Conservation (phyloP, 2,113 vertebrate species). For the Arothron firmamentum region DNA sequence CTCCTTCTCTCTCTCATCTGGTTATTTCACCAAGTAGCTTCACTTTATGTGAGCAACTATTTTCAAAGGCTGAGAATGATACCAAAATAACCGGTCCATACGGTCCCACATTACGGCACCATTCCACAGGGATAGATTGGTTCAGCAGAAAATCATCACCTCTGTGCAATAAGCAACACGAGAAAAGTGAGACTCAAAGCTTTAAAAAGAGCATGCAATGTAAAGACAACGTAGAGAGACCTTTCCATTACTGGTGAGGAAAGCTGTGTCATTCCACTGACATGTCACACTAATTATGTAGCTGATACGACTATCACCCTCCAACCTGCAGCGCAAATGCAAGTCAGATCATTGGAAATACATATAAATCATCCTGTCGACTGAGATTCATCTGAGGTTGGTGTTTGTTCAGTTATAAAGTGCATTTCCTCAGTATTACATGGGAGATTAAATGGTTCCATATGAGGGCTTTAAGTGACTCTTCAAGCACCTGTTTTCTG, state of each 20-base stretch:
- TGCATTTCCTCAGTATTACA: constrained; percentile 61
- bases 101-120: no score
- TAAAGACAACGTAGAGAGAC: no score
- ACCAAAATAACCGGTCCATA: no score
- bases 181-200: constrained; percentile 6
- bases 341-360: constrained; percentile 18
- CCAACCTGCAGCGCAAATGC: neutral
- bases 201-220: neutral
- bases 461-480: constrained; percentile 57
- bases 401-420: constrained; percentile 52
- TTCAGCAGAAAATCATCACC: neutral
- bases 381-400: constrained; percentile 41
- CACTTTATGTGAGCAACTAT: no score
- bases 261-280: no score
- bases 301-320: no score
- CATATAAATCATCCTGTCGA: constrained; percentile 34
- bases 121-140: no score
- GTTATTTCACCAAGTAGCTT: no score
- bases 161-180: constrained; percentile 18
- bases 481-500: constrained; percentile 62
- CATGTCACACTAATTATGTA: no score
- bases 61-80: no score
- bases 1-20: neutral
- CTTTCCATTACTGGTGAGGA: no score
- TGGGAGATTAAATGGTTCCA: constrained; percentile 68